Evolutionary conservation across 1,140 invertebrate genomes (phyloP).

Genomic region (Palaemon carinicauda): DNA sequence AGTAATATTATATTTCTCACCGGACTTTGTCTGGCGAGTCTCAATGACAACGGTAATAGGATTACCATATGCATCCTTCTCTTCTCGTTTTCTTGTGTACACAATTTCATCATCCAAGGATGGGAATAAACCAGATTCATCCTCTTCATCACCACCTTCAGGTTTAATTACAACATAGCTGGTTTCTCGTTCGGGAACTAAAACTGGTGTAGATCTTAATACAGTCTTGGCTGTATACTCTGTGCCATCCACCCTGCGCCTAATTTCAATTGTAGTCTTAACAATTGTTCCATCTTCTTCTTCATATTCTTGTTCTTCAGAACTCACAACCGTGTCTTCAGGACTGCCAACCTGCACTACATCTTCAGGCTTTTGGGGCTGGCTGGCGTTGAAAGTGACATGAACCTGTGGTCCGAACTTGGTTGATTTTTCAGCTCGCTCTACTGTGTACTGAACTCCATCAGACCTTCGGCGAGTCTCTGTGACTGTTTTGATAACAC

Average conservation of each 20-base stretch:
- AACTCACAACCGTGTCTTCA: slow-evolving; percentile 53
- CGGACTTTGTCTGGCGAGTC: slow-evolving; percentile 51
- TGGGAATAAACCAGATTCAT: slow-evolving; percentile 48
- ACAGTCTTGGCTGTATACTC: slow-evolving; percentile 53
- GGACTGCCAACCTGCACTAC: slow-evolving; percentile 31
- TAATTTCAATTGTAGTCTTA: slow-evolving; percentile 43
- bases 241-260: slow-evolving; percentile 43
- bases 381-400: slow-evolving; percentile 3
- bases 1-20: slow-evolving; percentile 58
- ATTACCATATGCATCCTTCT: slow-evolving; percentile 45
- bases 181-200: slow-evolving; percentile 57
- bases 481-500: slow-evolving; percentile 47
- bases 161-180: slow-evolving; percentile 57
- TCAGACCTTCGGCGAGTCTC: slow-evolving; percentile 53
- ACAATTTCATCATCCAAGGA: slow-evolving; percentile 57
- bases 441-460: slow-evolving; percentile 56
- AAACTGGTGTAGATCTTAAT: slow-evolving; percentile 35
- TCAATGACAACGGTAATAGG: slow-evolving; percentile 53
- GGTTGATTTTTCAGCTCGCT: slow-evolving; percentile 49
- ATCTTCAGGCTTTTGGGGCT: slow-evolving; percentile 38
- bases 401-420: slow-evolving; percentile 23
- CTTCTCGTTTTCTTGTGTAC: slow-evolving; percentile 52
- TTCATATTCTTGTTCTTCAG: slow-evolving; percentile 48
- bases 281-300: slow-evolving; percentile 55
- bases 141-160: slow-evolving; percentile 49